A percentile compares a stretch with the other conserved stretches of the same genome.
phyloP scores from a whole-genome alignment of 2,888 invertebrate genomes.

The Andrena trimmerana region DNA sequence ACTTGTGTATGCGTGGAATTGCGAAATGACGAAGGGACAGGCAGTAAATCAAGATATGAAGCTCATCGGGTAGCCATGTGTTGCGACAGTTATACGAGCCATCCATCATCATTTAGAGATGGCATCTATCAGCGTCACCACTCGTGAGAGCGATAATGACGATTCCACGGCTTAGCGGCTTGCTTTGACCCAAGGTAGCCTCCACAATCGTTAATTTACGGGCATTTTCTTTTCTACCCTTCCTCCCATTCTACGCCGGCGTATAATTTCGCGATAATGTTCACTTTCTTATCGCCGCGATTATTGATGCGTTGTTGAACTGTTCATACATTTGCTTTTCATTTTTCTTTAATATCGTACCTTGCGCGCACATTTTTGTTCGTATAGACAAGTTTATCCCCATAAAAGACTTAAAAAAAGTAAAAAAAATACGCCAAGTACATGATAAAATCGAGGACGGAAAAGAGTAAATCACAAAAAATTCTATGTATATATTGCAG shows the following conservation, averaged over 20 bases:
- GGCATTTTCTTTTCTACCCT: conserved; percentile 50
- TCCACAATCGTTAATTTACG: conserved; percentile 74
- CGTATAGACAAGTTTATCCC: too few species aligned
- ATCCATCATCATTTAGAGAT: conserved; percentile 82
- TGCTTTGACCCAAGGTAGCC: conserved; percentile 72
- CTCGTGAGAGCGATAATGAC: conserved; percentile 78
- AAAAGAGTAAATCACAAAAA: too few species aligned
- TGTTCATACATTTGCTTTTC: conserved; percentile 1
- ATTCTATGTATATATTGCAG: too few species aligned
- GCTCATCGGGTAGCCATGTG: conserved; percentile 80
- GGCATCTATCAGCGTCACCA: conserved; percentile 80
- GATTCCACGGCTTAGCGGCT: conserved; percentile 76
- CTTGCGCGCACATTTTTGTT: too few species aligned
- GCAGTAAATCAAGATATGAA: conserved; percentile 82
- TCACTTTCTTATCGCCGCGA: conserved; percentile 37
- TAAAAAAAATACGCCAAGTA: too few species aligned
- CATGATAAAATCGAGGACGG: too few species aligned
- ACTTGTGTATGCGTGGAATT: conserved; percentile 64
- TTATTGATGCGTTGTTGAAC: conserved; percentile 1
- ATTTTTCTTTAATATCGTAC: not conserved
- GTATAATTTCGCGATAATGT: conserved; percentile 54
- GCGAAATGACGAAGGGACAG: conserved; percentile 75
- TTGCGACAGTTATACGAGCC: conserved; percentile 82
- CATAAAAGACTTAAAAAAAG: too few species aligned
- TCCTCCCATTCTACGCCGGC: conserved; percentile 15